A percentile compares a stretch with the other conserved stretches of the same genome.
These are phyloP conservation scores for Xiphophorus birchmanni DNA, from an alignment of 2,797 vertebrate species.

Conservation along the genomic window DNA sequence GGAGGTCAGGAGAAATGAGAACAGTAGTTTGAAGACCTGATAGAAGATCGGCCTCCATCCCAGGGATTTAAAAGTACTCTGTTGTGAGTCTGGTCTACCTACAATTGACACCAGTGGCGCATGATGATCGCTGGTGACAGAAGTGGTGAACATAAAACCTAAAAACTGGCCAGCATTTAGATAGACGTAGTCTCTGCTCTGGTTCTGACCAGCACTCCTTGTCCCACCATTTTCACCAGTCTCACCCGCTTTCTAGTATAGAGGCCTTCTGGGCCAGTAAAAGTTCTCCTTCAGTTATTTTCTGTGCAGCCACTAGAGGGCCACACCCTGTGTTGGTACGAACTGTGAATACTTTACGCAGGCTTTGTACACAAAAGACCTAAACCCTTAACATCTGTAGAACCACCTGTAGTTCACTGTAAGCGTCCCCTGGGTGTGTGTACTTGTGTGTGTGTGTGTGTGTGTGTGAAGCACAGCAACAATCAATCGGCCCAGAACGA, in stretches of 20 bases:
- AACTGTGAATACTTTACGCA: too few species aligned
- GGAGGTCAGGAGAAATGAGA: not conserved
- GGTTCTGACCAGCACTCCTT: not conserved
- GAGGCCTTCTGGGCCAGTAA: not conserved
- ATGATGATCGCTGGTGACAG: not conserved
- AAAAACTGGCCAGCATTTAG: not conserved
- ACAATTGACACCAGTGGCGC: not conserved
- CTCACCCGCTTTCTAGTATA: not conserved
- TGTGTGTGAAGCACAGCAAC: constrained; percentile 30
- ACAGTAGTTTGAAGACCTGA: not conserved
- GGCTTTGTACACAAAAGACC: too few species aligned
- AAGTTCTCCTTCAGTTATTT: not conserved
- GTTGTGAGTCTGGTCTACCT: not conserved
- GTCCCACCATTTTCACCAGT: too few species aligned
- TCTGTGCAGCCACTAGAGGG: not conserved
- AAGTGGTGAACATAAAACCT: not conserved
- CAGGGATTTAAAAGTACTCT: not conserved
- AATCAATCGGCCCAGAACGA: constrained; percentile 25
- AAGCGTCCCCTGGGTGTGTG: constrained; percentile 9
- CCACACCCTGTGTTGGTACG: not conserved
- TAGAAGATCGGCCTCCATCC: not conserved
- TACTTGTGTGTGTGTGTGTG: fast-evolving
- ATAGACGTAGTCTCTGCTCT: not conserved
- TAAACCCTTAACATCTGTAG: constrained; percentile 56
- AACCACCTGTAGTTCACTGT: constrained; percentile 28